Evolutionary conservation across 2,888 invertebrate genomes (phyloP), one percentile per base, ranked within the genome.

Genomic region (Leptopterna dolabrata): DNA sequence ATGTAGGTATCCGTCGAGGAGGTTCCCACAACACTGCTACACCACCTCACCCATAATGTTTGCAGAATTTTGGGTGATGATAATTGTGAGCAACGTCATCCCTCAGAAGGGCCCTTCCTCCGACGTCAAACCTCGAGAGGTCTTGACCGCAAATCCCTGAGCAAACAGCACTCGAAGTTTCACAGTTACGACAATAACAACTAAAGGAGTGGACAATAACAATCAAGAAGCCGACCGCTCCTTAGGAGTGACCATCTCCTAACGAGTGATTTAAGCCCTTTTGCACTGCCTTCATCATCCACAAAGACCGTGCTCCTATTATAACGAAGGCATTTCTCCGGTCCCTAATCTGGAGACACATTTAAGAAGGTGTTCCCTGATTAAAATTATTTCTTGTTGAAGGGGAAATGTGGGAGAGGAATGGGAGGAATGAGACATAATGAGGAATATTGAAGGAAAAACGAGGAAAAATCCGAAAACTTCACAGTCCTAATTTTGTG

Each of bases 131-230:
- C 63, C 11, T 63, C 13, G 63, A 63, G 63, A 63, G 2, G 9
- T 63, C 63, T 63, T 24, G 63, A 63, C 63, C 63, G 27, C 63
- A 24, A 63, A 7, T 19, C 63, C 63, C 63, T 63, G 63, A 63
- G 63, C 63, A 63, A 63, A 63, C 63, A 63, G 63, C 63, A 63
- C 63, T 63, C 63, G 9, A 63, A 63, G 63, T 63, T 63, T 63
- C 19, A 63, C 63, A 63, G 63, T 63, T 63, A 11, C 24, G 11
- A 7, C 4, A 24, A 63, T 63, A 24, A 63, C 63, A 63, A 63
- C 63, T 24, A 24, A 63, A 63, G 63, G 63, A 63, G 63, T 63
- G 63, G 63, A 63, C 51, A 63, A 63, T 63, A 63, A 63, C 63
- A 63, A 63, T 63, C 63, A 63, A 63, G 63, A 63, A n/a, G 63